Percentiles rank a stretch among this genome's conserved stretches.
Conservation (phyloP, 2,797 vertebrate genomes). For the Eulemur coronatus region DNA sequence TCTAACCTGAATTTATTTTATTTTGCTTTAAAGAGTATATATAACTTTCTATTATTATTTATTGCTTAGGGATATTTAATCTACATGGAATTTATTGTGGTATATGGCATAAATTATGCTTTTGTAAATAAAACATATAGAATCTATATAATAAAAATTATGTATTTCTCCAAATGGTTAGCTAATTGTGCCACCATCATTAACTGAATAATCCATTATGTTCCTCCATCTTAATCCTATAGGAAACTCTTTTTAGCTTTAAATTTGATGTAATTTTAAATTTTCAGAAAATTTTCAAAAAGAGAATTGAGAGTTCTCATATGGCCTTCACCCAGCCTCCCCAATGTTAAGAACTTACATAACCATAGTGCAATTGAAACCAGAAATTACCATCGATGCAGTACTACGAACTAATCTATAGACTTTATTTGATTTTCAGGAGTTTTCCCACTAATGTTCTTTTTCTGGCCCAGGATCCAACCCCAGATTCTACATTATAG, state of each 20-base stretch:
- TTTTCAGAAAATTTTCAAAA: neutral
- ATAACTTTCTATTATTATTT: slow-evolving; percentile 12
- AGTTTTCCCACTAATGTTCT: neutral
- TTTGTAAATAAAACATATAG: slow-evolving; percentile 41
- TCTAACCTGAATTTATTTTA: neutral
- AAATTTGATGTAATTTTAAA: slow-evolving; percentile 20
- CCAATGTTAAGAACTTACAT: neutral
- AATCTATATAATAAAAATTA: neutral
- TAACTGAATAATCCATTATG: neutral
- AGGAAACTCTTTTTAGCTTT: slow-evolving; percentile 8
- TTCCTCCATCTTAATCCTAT: neutral
- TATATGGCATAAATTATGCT: neutral
- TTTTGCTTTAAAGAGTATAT: slow-evolving; percentile 16
- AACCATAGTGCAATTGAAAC: neutral
- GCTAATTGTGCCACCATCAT: neutral
- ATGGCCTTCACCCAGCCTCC: neutral
- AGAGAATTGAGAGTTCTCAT: neutral
- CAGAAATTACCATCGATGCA: neutral
- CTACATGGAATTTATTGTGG: slow-evolving; percentile 16
- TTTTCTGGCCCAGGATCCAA: neutral
- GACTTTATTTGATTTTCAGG: neutral
- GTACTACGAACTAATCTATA: neutral
- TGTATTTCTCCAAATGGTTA: slow-evolving; percentile 31
- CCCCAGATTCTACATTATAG: neutral
- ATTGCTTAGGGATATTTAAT: slow-evolving; percentile 30